Evolutionary conservation across 2,888 invertebrate species (phyloP).

Genomic region (Chrysolina americana): DNA sequence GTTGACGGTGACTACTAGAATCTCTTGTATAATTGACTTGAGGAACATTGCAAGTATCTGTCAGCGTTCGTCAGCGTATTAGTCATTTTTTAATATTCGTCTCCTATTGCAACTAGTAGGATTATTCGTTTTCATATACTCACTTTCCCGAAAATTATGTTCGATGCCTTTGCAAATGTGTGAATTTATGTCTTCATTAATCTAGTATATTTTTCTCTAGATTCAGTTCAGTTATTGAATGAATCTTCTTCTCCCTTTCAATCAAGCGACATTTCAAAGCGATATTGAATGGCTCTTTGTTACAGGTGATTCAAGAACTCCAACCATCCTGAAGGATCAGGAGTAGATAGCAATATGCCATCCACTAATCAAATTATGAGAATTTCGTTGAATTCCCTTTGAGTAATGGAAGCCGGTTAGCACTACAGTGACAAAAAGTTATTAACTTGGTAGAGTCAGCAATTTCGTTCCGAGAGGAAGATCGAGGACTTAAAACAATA

Average conservation of each 20-base stretch:
- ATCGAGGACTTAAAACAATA: neutral
- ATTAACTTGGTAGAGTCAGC: neutral
- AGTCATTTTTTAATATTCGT: too few species aligned
- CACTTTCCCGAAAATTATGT: too few species aligned
- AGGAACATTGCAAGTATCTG: too few species aligned
- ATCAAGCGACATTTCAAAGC: neutral
- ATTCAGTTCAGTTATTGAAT: neutral
- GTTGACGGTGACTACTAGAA: too few species aligned
- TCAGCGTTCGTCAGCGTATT: too few species aligned
- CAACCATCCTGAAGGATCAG: neutral
- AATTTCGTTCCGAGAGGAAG: neutral
- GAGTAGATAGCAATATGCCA: neutral
- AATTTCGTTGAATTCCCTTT: neutral
- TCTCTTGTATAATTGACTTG: too few species aligned
- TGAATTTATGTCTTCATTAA: too few species aligned
- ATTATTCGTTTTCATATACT: too few species aligned
- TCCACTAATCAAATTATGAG: neutral
- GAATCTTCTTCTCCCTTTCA: neutral
- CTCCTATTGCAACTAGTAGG: too few species aligned
- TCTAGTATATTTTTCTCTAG: too few species aligned
- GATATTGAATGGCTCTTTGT: neutral
- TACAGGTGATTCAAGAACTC: neutral
- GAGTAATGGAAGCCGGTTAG: neutral
- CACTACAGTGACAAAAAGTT: neutral
- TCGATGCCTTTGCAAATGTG: too few species aligned